Evolutionary conservation across 2,797 vertebrate species (phyloP).

Genomic region (Chiroxiphia lanceolata): DNA sequence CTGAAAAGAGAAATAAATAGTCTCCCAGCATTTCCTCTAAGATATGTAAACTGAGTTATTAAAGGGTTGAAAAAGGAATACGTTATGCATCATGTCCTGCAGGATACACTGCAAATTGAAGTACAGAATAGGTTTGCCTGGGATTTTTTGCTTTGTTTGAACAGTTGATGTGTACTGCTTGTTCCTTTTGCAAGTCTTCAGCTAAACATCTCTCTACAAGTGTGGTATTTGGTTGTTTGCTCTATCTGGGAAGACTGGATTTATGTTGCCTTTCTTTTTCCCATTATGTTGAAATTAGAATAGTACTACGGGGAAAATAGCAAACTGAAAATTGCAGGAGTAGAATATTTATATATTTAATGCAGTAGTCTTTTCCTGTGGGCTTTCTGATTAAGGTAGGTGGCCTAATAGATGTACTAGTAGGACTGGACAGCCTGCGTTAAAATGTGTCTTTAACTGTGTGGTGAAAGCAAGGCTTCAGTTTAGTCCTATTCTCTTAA

Average conservation of each 20-base stretch:
- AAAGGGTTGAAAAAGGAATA: not conserved
- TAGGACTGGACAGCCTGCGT: not conserved
- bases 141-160: not conserved
- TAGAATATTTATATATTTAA: not conserved
- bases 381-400: not conserved
- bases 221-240: not conserved
- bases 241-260: not conserved
- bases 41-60: not conserved
- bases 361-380: not conserved
- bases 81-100: not conserved
- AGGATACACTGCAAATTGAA: not conserved
- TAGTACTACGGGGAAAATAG: not conserved
- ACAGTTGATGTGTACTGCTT: not conserved
- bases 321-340: not conserved
- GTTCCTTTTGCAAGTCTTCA: not conserved
- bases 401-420: not conserved
- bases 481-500: not conserved
- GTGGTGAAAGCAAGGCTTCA: not conserved
- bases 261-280: not conserved
- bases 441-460: not conserved
- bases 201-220: not conserved
- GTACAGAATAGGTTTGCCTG: not conserved
- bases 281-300: not conserved
- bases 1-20: not conserved
- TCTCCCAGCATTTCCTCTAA: not conserved